These are phyloP conservation scores for Danaus melanippus DNA, from an alignment of 1,140 invertebrate species.

Conservation along the genomic window DNA sequence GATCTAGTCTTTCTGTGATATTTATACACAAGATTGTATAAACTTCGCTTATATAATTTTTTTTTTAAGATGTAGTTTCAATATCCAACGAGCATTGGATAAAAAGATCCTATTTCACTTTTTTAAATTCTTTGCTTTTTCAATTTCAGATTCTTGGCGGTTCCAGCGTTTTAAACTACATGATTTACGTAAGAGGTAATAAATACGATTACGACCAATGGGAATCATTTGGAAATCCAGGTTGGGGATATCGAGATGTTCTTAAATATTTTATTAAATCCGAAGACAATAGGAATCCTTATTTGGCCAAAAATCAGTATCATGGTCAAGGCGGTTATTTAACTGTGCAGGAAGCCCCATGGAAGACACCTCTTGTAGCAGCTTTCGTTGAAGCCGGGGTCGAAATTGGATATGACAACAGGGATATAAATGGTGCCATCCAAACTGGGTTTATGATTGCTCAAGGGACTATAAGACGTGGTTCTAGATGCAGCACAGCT, in stretches of 20 bases:
- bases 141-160: conserved; percentile 82
- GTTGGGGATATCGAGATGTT: conserved; percentile 92
- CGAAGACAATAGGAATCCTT: conserved; percentile 90
- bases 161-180: conserved; percentile 93
- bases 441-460: conserved; percentile 91
- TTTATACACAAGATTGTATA: too few relatives aligned
- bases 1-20: too few relatives aligned
- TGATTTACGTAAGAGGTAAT: conserved; percentile 93
- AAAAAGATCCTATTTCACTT: too few relatives aligned
- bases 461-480: conserved; percentile 89
- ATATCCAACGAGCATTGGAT: too few relatives aligned
- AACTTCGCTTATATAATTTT: too few relatives aligned
- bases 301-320: conserved; percentile 80
- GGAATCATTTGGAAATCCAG: conserved; percentile 87
- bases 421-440: conserved; percentile 88
- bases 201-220: conserved; percentile 91
- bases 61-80: too few relatives aligned
- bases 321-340: conserved; percentile 83
- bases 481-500: conserved; percentile 90
- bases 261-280: conserved; percentile 93
- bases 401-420: conserved; percentile 89
- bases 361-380: conserved; percentile 84
- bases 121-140: too few relatives aligned
- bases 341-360: conserved; percentile 88
- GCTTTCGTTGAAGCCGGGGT: conserved; percentile 89